Evolutionary conservation across 2,113 vertebrate genomes (phyloP).

Genomic region (Prinia subflava): DNA sequence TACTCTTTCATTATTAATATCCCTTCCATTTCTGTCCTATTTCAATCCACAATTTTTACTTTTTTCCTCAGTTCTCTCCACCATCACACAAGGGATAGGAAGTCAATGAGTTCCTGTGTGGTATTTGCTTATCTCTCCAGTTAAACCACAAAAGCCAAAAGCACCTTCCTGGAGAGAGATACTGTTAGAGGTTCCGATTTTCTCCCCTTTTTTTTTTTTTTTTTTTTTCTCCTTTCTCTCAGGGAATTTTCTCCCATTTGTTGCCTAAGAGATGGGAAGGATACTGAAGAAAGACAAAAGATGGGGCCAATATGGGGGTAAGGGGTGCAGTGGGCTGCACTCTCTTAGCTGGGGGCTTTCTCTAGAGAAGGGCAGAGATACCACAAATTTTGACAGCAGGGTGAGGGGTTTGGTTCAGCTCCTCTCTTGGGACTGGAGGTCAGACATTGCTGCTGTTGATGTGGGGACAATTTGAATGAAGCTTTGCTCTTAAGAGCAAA

Average conservation of each 20-base stretch:
- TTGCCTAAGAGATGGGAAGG: not conserved
- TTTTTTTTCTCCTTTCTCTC: no score
- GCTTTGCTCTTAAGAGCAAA: not conserved
- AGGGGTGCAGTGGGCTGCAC: not conserved
- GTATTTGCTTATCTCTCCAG: not conserved
- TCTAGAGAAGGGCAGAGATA: not conserved
- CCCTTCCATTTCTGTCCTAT: not conserved
- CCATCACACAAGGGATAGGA: not conserved
- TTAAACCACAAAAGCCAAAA: not conserved
- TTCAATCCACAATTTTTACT: not conserved
- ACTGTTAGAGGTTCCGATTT: not conserved
- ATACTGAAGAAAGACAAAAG: not conserved
- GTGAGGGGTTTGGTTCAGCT: not conserved
- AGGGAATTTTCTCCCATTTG: not conserved
- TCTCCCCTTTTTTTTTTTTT: no score
- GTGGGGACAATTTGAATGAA: not conserved
- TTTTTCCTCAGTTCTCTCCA: not conserved
- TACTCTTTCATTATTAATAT: not conserved
- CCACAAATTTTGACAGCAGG: not conserved
- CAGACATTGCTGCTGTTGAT: not conserved
- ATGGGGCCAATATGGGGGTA: not conserved
- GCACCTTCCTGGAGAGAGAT: not conserved
- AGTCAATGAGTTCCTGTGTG: not conserved
- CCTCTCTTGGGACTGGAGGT: not conserved
- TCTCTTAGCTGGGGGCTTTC: not conserved